A percentile compares a stretch with the other conserved stretches of the same genome.
phyloP scores from a whole-genome alignment of 2,113 vertebrate genomes.

The Leucopsar rothschildi region DNA sequence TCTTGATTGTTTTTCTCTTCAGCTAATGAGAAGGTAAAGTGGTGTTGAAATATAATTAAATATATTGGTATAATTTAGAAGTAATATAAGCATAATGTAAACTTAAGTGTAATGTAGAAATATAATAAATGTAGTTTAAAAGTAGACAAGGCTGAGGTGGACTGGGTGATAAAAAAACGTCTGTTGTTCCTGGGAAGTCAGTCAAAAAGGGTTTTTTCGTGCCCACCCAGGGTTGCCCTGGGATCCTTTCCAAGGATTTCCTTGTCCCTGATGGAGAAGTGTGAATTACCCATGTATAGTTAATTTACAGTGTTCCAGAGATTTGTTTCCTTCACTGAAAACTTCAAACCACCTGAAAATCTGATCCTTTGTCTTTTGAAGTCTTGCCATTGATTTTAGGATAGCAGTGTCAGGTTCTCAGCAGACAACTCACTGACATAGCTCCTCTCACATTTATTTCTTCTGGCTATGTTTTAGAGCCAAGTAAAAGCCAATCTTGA shows the following conservation, averaged over 20 bases:
- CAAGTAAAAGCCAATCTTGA: neutral
- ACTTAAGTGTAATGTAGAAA: neutral
- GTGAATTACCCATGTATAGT: accelerated
- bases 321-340: neutral
- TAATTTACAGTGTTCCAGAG: neutral
- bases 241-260: neutral
- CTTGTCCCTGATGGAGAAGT: neutral
- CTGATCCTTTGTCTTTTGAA: neutral
- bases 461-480: neutral
- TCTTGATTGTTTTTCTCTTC: neutral
- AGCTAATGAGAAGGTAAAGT: neutral
- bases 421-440: neutral
- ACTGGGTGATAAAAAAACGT: neutral
- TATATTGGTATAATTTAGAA: neutral
- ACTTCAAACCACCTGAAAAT: neutral
- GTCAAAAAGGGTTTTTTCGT: neutral
- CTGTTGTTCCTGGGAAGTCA: neutral
- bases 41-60: neutral
- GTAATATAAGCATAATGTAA: neutral
- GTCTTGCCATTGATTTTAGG: neutral
- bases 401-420: neutral
- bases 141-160: neutral
- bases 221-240: neutral
- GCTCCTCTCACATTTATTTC: neutral
- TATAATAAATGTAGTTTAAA: neutral